Evolutionary conservation across 2,888 invertebrate genomes (phyloP), one percentile per base, ranked within the genome.

Genomic region (Ormyrus pomaceus): DNA sequence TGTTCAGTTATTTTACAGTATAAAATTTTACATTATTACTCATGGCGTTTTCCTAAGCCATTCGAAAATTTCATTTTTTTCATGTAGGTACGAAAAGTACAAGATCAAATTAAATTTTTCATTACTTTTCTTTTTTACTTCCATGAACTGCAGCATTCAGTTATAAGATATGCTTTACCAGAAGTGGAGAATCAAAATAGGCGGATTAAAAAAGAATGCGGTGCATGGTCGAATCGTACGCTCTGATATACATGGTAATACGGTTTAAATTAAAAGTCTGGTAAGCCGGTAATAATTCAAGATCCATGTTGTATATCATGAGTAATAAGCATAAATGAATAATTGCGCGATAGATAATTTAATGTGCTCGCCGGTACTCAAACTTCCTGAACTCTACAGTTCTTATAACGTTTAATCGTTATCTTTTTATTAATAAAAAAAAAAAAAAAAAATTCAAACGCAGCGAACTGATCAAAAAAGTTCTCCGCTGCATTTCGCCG

Each of bases 301-400:
- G 88, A 88, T 89, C 87, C 87, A 84, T 84, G 86, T 71, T 74
- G 87, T 89, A 86, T 88, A 89, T 89, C 88, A 88, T 87, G 84
- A 84, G 86, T 87, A 89, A 89, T 89, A 89, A 89, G 89, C 89
- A 89, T 89, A 89, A 89, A 89, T 89, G 89, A 89, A 89, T 89
- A 89, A 89, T 87, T 87, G 88, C 86, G 82, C 85, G 87, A 89
- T 89, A 88, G 89, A 88, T 89, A 88, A 88, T 88, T 88, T 87
- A 88, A 87, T 86, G 86, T 86, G 85, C 81, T 81, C 83, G 84
- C 80, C 82, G 83, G 34, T 82, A 45, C 19, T 76, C 55, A 55
- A 80, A 75, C 71, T 77, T 81, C 74, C 77, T 77, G 66, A 61
- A 72, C 65, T 81, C 45, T 62, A 56, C 19, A 80, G 73, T 66